Evolutionary conservation across 23 tunicate genomes (phyloP), one percentile per base, ranked within the genome.

Genomic region (Ciona savignyi): DNA sequence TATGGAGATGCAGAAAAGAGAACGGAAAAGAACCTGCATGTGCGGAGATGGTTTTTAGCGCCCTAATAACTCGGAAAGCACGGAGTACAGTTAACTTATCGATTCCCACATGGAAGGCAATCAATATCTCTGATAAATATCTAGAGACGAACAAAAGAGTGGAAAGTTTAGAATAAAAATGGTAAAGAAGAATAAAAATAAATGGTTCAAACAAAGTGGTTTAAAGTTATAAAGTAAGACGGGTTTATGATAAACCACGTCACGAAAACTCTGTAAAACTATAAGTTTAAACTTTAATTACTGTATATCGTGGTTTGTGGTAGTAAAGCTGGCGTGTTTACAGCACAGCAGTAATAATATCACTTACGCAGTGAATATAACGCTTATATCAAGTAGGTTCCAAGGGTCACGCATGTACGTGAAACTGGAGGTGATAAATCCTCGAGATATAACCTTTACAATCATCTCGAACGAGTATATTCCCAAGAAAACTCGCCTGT

Each of bases 341-440:
- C 20, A 27, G 2, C 2, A 28, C 34, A 28, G 21, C 1, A 3
- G 23, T 65, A 67, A 1, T 27, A 56, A 1, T 25, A 20, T 1
- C 51, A 81, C 99, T 87, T 78, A 94, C 99, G 99, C 99, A 25
- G 99, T 77, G 1, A 75, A 28, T 34, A 94, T 94, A 66, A 94
- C 99, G 51, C 81, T 75, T 24, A 94, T 87, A 51, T 94, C 99
- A 6, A 94, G 42, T 27, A 94, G 29, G 34, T 94, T 94, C 99
- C 99, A 94, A 21, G 99, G 95, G 35, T 94, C 99, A 28, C 99
- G 68, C 90, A 94, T 75, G 79, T 94, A 94, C 33, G 99, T 94
- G 70, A 94, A 94, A 34, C 60, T 79, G 3, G 90, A 28, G 25
- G 72, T 28, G 48, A 87, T 61, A 64, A 94, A 82, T 51, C 99